Conservation (phyloP, 2,888 invertebrate genomes). For the Chalcosyrphus nemorum region DNA sequence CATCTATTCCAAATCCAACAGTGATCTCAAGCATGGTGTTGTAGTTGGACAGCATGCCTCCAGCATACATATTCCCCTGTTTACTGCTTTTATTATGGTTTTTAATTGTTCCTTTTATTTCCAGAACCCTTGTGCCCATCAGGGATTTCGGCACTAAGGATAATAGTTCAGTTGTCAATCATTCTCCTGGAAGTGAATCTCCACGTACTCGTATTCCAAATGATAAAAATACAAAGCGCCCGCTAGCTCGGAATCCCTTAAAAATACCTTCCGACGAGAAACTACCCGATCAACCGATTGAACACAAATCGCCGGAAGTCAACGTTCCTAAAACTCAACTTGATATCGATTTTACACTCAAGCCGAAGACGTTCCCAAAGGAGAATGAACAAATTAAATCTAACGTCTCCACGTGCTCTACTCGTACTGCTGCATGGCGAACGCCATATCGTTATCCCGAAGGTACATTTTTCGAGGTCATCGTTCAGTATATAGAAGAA, state of each 20-base stretch:
- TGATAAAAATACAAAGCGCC: constrained; percentile 29
- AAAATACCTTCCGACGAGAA: constrained; percentile 20
- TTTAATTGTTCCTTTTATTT: not conserved
- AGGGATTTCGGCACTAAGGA: constrained; percentile 31
- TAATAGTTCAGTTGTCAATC: not conserved
- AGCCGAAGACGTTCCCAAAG: constrained; percentile 30
- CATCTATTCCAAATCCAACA: no score
- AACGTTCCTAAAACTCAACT: not conserved
- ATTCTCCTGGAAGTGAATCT: constrained; percentile 8
- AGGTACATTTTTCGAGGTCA: constrained; percentile 72
- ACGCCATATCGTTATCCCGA: constrained; percentile 62
- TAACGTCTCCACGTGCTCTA: constrained; percentile 11
- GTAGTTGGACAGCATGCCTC: no score
- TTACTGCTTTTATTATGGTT: no score
- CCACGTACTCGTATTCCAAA: constrained; percentile 12
- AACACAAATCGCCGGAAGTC: not conserved
- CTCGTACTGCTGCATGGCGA: constrained; percentile 63
- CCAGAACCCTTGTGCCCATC: constrained; percentile 59
- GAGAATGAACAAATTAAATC: constrained; percentile 18
- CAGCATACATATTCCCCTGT: no score
- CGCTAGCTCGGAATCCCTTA: constrained; percentile 25
- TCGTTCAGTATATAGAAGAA: constrained; percentile 74
- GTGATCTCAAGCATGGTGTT: no score
- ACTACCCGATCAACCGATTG: not conserved
- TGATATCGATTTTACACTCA: constrained; percentile 45